phyloP scores from a whole-genome alignment of 2,888 invertebrate species.

The Agonopterix heracliana region DNA sequence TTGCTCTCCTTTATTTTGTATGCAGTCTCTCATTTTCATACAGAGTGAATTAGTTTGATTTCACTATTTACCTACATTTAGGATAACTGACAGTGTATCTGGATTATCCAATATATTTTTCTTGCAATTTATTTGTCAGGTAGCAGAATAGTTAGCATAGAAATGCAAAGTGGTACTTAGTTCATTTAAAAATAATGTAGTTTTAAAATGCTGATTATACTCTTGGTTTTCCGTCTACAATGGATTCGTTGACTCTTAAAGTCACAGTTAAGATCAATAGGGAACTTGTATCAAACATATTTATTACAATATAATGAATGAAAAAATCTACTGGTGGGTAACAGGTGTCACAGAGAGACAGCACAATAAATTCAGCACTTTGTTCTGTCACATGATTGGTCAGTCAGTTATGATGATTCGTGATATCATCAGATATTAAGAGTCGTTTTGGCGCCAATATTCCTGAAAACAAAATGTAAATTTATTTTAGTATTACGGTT shows the following conservation, averaged over 20 bases:
- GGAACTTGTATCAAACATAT: no score
- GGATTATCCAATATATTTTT: conserved; percentile 59
- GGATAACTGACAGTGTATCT: conserved; percentile 47
- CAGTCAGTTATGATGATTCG: no score
- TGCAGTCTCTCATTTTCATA: conserved; percentile 13
- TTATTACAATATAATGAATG: no score
- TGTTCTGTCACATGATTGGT: no score
- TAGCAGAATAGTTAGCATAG: conserved; percentile 38
- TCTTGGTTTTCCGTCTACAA: neutral
- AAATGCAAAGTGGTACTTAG: conserved; percentile 58
- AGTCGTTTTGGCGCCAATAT: no score
- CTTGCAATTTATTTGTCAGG: conserved; percentile 21
- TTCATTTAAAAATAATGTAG: conserved; percentile 12
- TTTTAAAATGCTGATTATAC: conserved; percentile 3
- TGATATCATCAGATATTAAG: no score
- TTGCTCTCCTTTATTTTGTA: conserved; percentile 8
- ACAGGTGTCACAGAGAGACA: no score
- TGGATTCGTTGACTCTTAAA: neutral
- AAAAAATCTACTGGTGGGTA: no score
- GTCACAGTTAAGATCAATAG: no score
- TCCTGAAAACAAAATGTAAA: no score
- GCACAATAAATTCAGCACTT: no score
- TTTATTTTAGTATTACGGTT: no score
- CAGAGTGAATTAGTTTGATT: neutral
- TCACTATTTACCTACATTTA: neutral